Base-by-base conservation (phyloP, 2,888 invertebrate genomes). In the Cataglyphis rosenhaueri region DNA sequence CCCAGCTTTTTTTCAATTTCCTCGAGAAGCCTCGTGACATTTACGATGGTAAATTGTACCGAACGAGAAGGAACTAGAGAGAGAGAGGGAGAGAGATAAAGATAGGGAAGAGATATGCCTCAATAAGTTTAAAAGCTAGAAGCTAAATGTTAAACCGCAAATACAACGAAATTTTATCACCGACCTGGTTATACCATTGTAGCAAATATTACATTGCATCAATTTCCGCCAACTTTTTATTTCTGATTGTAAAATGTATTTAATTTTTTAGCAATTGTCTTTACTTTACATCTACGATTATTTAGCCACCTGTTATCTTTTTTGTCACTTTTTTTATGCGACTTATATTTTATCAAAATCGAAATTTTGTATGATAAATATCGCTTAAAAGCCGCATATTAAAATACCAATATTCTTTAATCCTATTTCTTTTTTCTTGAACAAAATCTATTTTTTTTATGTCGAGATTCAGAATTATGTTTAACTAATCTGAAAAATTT, bases 401-500 rank as follows among this genome's bases (percentile, higher is more conserved):
- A 1, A 38, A 75, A 38, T 52, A 35, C 35, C 29, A 3, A 3
- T 38, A 15, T 66, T 35, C 29, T 25, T 29, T 2, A 18, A 52
- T 35, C 2, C 52, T 55, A 5, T 21, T 38, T 18, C 15, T 35
- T 62, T 35, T 61, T 3, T 38, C 18, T 32, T n/a, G 12, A 21
- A 64, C 9, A 3, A 6, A 48, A 48, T 65, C 52, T 57, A 15
- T 76, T n/a, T 12, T 12, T 57, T 55, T 4, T 12, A 12, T 21
- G 12, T 44, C 18, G 15, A 68, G 5, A 70, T 44, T 18, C 29
- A 61, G 25, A n/a, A 32, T 38, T 12, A 48, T 52, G 29, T 68
- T 86, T 91, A 92, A 89, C 91, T 89, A 87, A 92, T 92, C 88
- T 90, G 90, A 91, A 90, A 90, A 91, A 66, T n/a, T 41, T 52